A percentile compares a stretch with the other conserved stretches of the same genome.
Conservation (phyloP, 2,888 invertebrate genomes). For the Drosophila paramelanica region DNA sequence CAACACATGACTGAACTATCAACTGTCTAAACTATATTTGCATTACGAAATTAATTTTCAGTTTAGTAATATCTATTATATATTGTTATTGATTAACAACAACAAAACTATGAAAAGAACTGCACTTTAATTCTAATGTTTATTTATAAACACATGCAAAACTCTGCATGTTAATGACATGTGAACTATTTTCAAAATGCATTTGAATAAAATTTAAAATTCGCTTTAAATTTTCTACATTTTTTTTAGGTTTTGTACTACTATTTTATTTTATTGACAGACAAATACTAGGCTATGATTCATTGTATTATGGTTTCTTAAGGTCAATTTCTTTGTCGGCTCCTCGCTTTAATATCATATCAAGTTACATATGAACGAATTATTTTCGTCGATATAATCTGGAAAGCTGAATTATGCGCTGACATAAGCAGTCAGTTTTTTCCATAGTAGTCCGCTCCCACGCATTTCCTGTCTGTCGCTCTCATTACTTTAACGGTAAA, state of each 20-base stretch:
- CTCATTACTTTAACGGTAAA: slow-evolving; percentile 6
- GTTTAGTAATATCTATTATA: slow-evolving; percentile 49
- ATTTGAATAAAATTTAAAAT: slow-evolving; percentile 69
- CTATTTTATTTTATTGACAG: not conserved
- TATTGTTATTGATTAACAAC: slow-evolving; percentile 79
- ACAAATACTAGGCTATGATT: no score
- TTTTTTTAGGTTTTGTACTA: not conserved
- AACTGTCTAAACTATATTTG: slow-evolving; percentile 57
- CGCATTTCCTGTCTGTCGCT: slow-evolving; percentile 16
- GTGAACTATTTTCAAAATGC: slow-evolving; percentile 66
- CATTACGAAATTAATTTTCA: slow-evolving; percentile 54
- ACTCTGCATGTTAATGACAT: slow-evolving; percentile 27
- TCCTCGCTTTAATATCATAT: slow-evolving; percentile 19
- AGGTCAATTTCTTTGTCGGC: slow-evolving; percentile 6
- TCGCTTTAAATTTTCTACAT: slow-evolving; percentile 32
- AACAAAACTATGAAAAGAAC: slow-evolving; percentile 34
- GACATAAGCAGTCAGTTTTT: not conserved
- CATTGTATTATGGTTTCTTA: not conserved
- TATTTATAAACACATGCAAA: slow-evolving; percentile 57
- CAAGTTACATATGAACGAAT: slow-evolving; percentile 23
- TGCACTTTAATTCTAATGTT: slow-evolving; percentile 65
- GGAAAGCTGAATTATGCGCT: not conserved
- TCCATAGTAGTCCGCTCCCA: slow-evolving; percentile 24
- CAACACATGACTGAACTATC: slow-evolving; percentile 66
- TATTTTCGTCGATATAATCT: not conserved